Conservation (phyloP, 2,797 vertebrate species). For the Sebastes paucispinis region DNA sequence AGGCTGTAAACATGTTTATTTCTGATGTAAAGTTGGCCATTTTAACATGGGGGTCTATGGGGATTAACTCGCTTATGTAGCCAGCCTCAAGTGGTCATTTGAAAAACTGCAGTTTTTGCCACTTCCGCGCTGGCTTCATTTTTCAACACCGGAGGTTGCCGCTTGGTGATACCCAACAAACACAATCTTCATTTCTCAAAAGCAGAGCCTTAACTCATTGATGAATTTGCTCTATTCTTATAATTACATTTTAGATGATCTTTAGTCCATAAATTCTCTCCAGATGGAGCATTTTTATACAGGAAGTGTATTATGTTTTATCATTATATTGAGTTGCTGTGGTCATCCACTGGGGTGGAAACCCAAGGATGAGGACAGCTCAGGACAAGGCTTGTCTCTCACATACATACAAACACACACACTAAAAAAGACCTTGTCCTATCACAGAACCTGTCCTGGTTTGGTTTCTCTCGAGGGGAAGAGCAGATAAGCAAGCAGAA, state of each 20-base stretch:
- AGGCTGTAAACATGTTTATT: too few species aligned
- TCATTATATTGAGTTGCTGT: neutral
- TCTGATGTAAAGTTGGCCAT: too few species aligned
- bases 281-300: neutral
- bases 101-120: too few species aligned
- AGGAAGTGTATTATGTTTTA: neutral
- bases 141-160: too few species aligned
- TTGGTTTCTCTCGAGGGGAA: neutral
- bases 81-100: too few species aligned
- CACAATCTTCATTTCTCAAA: neutral
- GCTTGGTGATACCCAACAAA: neutral
- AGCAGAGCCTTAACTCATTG: neutral
- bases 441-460: neutral
- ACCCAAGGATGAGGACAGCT: neutral
- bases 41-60: too few species aligned
- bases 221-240: neutral
- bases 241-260: neutral
- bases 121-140: too few species aligned
- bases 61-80: accelerated
- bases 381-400: neutral
- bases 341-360: neutral
- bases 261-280: neutral
- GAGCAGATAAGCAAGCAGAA: neutral
- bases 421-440: neutral
- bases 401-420: neutral